A percentile compares a stretch with the other conserved stretches of the same genome.
Evolutionary conservation across 2,888 invertebrate species (phyloP).

Genomic region (Oxyteleia sp.): DNA sequence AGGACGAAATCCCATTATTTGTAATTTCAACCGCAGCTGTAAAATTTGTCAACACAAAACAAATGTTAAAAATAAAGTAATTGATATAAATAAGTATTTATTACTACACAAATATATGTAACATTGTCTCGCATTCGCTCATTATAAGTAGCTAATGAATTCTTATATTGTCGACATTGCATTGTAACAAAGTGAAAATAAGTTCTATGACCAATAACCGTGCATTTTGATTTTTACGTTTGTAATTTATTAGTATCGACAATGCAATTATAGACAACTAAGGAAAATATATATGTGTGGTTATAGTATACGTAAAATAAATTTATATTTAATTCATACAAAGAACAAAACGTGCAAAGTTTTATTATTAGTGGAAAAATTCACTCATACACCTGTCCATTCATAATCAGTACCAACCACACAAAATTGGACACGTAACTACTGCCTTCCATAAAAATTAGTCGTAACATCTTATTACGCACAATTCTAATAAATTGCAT

Average conservation of each 20-base stretch:
- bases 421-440: conserved; percentile 37
- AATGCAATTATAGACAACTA: conserved; percentile 8
- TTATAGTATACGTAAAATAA: not conserved
- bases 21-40: conserved; percentile 34
- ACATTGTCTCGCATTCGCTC: conserved; percentile 9
- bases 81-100: too few species aligned
- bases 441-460: conserved; percentile 18
- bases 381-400: not conserved
- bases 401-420: conserved; percentile 4
- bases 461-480: conserved; percentile 2
- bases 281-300: conserved; percentile 26
- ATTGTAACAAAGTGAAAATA: conserved; percentile 10
- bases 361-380: conserved; percentile 14
- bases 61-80: too few species aligned
- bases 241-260: conserved; percentile 6
- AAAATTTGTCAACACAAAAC: conserved; percentile 53
- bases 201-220: not conserved
- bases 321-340: conserved; percentile 16
- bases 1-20: conserved; percentile 4
- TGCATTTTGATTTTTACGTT: conserved; percentile 36
- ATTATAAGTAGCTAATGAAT: not conserved
- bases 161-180: not conserved
- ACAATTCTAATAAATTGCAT: not conserved
- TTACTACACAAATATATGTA: too few species aligned
- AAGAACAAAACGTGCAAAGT: conserved; percentile 20